Evolutionary conservation across 2,113 vertebrate genomes (phyloP), one percentile per base, ranked within the genome.

Genomic region (Tragulus kanchil): DNA sequence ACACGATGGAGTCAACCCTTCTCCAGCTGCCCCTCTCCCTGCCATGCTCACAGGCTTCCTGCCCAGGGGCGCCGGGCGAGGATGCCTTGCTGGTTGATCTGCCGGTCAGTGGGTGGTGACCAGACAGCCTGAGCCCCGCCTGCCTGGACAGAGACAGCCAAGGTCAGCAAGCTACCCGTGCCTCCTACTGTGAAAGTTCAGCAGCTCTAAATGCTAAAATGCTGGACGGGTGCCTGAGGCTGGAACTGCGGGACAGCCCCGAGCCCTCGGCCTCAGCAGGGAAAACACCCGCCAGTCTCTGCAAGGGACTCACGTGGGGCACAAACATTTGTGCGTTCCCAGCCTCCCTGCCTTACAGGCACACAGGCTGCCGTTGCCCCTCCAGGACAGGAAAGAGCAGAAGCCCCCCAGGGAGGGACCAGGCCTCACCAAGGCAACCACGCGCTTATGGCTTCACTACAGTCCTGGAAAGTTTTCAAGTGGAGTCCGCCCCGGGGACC

Each of bases 311-410:
- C 97, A 90, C 13, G n/a, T n/a, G 5, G 14, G 95, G 84, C 0
- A 0, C 92, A 97, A 98, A 98, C 96, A 96, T 96, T 96, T 96
- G 95, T 90, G 96, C 42, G 42, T 65, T 59, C 97, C 93, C 28
- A 52, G 91, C 89, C 95, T 96, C 93, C 97, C 97, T 59, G 94
- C 71, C 95, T 93, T 94, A 93, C 82, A 50, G 93, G 94, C 91
- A 87, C 58, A 48, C 4, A 23, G 87, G 95, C 85, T 93, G 96
- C 78, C 12, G 48, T 89, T 26, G 36, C 65, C 67, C 97, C 93
- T 93, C 56, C 26, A 23, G 3, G 95, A 89, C 42, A 21, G 0
- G 45, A 93, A 42, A 50, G 77, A 67, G 83, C 62, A 64, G 58
- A 73, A 59, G 21, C 5, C 69, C 52, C 93, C 56, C 21, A 10